These are phyloP conservation scores for Donacobius atricapilla DNA, from an alignment of 2,113 vertebrate genomes.

Conservation along the genomic window DNA sequence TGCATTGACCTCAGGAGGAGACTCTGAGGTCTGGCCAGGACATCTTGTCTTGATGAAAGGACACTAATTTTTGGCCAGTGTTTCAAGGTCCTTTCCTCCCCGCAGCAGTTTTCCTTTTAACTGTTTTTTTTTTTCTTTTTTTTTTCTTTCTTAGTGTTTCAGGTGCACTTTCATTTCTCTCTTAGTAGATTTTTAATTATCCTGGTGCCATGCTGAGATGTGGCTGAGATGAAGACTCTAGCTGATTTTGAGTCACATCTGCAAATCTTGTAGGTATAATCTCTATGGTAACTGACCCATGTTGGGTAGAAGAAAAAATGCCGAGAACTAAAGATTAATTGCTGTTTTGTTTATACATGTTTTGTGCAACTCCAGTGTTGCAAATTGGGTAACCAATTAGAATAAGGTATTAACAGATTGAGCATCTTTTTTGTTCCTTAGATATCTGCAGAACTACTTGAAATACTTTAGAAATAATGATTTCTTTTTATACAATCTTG, in stretches of 20 bases:
- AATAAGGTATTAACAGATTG: conserved; percentile 56
- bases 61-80: background rate
- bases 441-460: conserved; percentile 29
- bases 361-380: conserved; percentile 54
- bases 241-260: conserved; percentile 49
- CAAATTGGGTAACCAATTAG: conserved; percentile 61
- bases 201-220: conserved; percentile 36
- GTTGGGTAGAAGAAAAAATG: conserved; percentile 40
- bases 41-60: background rate
- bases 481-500: background rate
- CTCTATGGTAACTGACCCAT: conserved; percentile 71
- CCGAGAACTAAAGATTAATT: conserved; percentile 73
- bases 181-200: conserved; percentile 70
- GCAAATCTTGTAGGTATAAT: conserved; percentile 57
- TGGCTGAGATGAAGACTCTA: conserved; percentile 37
- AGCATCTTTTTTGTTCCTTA: conserved; percentile 53
- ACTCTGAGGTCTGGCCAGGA: background rate
- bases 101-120: background rate
- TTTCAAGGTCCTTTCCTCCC: background rate
- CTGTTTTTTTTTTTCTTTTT: background rate
- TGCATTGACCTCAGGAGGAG: background rate
- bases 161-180: conserved; percentile 45
- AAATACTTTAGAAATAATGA: background rate
- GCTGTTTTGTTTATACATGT: conserved; percentile 58
- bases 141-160: background rate